phyloP scores from a whole-genome alignment of 2,113 vertebrate genomes.

The Pomatostomus ruficeps region DNA sequence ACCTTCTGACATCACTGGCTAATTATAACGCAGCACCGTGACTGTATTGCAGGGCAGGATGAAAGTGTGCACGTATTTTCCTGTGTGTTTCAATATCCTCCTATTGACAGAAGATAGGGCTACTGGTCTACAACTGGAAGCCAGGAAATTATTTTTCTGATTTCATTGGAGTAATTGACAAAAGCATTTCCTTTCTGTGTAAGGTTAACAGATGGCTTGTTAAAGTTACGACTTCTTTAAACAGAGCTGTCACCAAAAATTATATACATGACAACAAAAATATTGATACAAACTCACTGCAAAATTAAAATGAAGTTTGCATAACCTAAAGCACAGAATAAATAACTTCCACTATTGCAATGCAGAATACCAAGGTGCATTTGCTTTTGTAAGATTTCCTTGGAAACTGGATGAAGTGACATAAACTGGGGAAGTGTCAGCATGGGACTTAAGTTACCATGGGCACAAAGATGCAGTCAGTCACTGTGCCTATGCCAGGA shows the following conservation, averaged over 20 bases:
- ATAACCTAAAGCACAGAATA: conserved; percentile 22
- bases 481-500: background rate
- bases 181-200: conserved; percentile 64
- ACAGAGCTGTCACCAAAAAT: conserved; percentile 43
- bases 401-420: background rate
- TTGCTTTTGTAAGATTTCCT: background rate
- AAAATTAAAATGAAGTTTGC: conserved; percentile 42
- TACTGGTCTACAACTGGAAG: conserved; percentile 50
- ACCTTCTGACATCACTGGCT: conserved; percentile 55
- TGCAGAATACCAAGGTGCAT: background rate
- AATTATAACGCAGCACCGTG: conserved; percentile 37
- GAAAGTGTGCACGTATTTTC: conserved; percentile 38
- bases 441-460: background rate
- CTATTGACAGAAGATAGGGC: conserved; percentile 89
- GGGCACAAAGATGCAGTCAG: background rate
- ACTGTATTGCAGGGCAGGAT: conserved; percentile 14
- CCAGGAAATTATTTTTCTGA: conserved; percentile 85
- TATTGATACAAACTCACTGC: conserved; percentile 65
- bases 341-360: background rate
- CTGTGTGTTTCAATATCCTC: conserved; percentile 79
- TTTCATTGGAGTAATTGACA: conserved; percentile 79
- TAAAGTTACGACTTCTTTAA: conserved; percentile 53
- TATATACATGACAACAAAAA: conserved; percentile 24
- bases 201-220: conserved; percentile 71
- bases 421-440: background rate